Percentiles rank a stretch among this genome's conserved stretches.
These are phyloP conservation scores for Tiliacea citrago DNA, from an alignment of 2,888 invertebrate genomes.

Conservation along the genomic window DNA sequence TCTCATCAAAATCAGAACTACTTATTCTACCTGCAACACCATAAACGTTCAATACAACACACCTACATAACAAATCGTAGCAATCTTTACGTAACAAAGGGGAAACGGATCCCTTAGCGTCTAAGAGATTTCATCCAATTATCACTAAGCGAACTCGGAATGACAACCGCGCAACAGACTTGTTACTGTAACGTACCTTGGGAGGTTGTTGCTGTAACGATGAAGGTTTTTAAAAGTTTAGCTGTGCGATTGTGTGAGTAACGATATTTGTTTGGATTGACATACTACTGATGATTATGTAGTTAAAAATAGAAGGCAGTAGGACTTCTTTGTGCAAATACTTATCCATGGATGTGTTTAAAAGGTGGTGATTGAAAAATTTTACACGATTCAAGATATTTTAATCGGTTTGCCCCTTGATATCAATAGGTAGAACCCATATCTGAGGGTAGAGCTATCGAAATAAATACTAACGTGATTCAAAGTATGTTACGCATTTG, in stretches of 20 bases:
- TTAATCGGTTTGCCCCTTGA: not conserved
- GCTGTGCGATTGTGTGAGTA: not conserved
- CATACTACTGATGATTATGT: not conserved
- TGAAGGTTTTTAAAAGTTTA: conserved; percentile 3
- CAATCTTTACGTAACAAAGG: conserved; percentile 41
- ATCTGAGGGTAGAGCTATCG: not conserved
- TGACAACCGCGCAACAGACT: conserved; percentile 36
- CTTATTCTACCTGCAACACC: conserved; percentile 5
- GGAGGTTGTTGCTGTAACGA: conserved; percentile 33
- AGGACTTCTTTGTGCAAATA: not conserved
- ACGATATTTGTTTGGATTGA: not conserved
- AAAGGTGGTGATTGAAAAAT: not conserved
- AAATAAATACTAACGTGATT: not conserved
- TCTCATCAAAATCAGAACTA: conserved; percentile 12
- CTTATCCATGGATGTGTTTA: not conserved
- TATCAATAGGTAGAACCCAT: not conserved
- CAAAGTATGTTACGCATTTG: not conserved
- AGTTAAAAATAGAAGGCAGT: not conserved
- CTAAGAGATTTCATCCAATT: conserved; percentile 66
- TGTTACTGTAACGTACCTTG: conserved; percentile 28
- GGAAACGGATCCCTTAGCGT: conserved; percentile 39
- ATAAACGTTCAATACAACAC: conserved; percentile 17
- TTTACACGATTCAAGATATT: not conserved
- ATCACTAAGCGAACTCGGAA: conserved; percentile 47
- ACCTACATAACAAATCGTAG: conserved; percentile 21